Percentiles rank a stretch among this genome's conserved stretches.
phyloP scores from a whole-genome alignment of 2,888 invertebrate genomes.

The Yponomeuta plumbellus region DNA sequence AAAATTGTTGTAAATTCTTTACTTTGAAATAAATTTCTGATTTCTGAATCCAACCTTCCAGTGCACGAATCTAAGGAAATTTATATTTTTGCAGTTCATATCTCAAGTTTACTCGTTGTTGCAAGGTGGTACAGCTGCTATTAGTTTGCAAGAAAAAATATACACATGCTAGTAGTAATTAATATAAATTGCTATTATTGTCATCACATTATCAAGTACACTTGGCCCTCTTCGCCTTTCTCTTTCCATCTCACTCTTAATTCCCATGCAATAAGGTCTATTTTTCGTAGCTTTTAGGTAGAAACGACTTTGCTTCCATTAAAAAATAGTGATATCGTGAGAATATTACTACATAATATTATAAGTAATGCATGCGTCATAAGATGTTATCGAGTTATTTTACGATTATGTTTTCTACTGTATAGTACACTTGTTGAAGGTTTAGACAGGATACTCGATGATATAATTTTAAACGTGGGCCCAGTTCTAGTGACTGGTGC shows the following conservation, averaged over 20 bases:
- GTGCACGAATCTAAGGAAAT: too few species aligned
- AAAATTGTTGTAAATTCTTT: too few species aligned
- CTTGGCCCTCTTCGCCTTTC: background rate
- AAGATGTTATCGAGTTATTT: background rate
- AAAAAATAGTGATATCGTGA: background rate
- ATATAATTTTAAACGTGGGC: too few species aligned
- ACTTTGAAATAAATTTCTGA: too few species aligned
- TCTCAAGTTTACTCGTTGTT: background rate
- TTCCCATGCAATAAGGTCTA: background rate
- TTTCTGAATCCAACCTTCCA: too few species aligned
- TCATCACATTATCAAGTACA: background rate
- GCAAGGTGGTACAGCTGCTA: background rate
- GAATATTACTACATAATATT: background rate
- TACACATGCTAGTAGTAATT: background rate
- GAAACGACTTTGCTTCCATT: background rate
- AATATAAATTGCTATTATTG: background rate
- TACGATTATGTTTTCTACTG: too few species aligned
- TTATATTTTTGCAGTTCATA: too few species aligned
- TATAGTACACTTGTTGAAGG: too few species aligned
- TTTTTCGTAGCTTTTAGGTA: background rate
- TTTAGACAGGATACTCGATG: too few species aligned
- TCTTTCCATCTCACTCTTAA: background rate
- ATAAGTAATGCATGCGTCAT: background rate
- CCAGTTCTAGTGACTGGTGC: too few species aligned
- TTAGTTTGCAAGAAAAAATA: background rate